Percentiles rank a stretch among this genome's conserved stretches.
These are phyloP conservation scores for Grapholita molesta DNA, from an alignment of 1,140 invertebrate species.

Conservation along the genomic window DNA sequence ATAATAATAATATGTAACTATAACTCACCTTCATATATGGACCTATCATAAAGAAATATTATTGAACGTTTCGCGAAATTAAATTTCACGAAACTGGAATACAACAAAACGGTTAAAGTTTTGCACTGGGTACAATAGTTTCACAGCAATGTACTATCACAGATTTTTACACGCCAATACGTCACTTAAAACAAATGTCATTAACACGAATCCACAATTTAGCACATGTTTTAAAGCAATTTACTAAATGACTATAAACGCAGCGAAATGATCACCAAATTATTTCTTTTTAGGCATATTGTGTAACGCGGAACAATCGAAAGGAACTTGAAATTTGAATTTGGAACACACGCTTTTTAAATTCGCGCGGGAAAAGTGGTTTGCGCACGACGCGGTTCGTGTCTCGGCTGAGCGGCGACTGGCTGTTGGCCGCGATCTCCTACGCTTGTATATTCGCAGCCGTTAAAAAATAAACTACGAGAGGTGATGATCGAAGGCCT, in stretches of 20 bases:
- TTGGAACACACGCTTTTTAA: constrained; percentile 43
- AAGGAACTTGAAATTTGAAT: constrained; percentile 38
- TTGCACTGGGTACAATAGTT: constrained; percentile 43
- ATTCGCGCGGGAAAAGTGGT: constrained; percentile 57
- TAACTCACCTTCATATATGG: constrained; percentile 76
- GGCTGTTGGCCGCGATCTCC: constrained; percentile 59
- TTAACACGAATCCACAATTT: constrained; percentile 54
- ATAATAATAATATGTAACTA: no score
- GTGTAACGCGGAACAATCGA: constrained; percentile 29
- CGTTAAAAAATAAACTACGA: constrained; percentile 70
- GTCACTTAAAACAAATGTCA: constrained; percentile 49
- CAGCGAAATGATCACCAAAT: constrained; percentile 12
- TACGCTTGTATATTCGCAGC: constrained; percentile 67
- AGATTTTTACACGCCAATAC: constrained; percentile 57
- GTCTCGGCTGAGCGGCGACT: constrained; percentile 65
- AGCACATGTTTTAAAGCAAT: constrained; percentile 45
- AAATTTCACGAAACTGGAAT: constrained; percentile 62
- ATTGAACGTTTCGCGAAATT: constrained; percentile 64
- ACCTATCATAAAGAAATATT: constrained; percentile 76
- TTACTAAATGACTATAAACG: constrained; percentile 20
- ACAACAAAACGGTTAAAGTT: constrained; percentile 39
- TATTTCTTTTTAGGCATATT: constrained; percentile 75
- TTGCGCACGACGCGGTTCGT: constrained; percentile 51
- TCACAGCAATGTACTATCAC: constrained; percentile 68
- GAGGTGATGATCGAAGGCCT: constrained; percentile 65